Percentiles rank a stretch among this genome's conserved stretches.
These are phyloP conservation scores for Premnoplex brunnescens DNA, from an alignment of 2,797 vertebrate species.

Conservation along the genomic window DNA sequence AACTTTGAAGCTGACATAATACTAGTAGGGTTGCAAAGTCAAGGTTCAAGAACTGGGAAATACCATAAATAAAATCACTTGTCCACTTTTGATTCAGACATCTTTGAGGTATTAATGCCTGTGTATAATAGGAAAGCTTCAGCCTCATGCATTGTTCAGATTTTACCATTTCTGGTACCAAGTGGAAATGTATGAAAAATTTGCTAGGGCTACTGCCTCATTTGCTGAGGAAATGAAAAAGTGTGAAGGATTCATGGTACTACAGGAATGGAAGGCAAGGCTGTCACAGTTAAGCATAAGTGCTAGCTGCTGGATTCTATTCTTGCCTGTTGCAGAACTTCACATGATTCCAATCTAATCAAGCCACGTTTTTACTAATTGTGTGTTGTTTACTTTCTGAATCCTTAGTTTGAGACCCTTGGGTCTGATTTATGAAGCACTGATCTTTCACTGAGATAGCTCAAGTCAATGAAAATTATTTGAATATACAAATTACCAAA, in stretches of 20 bases:
- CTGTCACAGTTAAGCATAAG: background rate
- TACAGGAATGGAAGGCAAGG: background rate
- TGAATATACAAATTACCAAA: background rate
- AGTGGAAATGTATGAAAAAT: background rate
- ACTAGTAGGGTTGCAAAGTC: background rate
- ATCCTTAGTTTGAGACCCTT: conserved; percentile 12
- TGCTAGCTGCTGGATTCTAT: background rate
- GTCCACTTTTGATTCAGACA: background rate
- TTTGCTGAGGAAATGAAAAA: background rate
- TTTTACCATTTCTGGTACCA: background rate
- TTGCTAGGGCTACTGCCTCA: background rate
- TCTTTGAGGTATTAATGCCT: background rate
- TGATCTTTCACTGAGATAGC: background rate
- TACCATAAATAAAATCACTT: background rate
- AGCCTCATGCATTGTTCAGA: background rate
- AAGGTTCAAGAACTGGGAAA: background rate
- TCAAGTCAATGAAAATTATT: background rate
- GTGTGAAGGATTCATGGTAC: rapidly evolving
- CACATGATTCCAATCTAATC: background rate
- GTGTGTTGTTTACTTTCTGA: conserved; percentile 23
- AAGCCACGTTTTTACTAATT: conserved; percentile 8
- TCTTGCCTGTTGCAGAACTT: background rate
- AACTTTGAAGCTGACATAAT: background rate
- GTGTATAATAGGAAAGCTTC: background rate
- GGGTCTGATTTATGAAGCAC: conserved; percentile 36